These are phyloP conservation scores for Oryzias sinensis DNA, from an alignment of 2,797 vertebrate species.

Conservation along the genomic window DNA sequence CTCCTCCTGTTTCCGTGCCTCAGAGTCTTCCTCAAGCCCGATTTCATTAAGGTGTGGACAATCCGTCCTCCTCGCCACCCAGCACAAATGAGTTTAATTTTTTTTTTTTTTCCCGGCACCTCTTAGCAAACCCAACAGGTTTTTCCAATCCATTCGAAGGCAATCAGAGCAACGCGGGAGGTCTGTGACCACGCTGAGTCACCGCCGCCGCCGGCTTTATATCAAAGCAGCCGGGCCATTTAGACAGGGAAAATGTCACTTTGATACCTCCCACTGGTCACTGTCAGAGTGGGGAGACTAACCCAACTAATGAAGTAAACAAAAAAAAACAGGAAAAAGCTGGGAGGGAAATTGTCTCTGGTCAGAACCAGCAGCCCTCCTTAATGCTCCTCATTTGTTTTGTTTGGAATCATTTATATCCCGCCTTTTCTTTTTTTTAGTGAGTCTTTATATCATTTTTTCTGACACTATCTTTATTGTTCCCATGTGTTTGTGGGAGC, in stretches of 20 bases:
- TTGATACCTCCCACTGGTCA: slow-evolving; percentile 68
- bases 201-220: slow-evolving; percentile 43
- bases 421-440: slow-evolving; percentile 41
- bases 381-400: slow-evolving; percentile 23
- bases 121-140: slow-evolving; percentile 42
- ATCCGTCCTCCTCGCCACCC: slow-evolving; percentile 35
- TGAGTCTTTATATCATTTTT: slow-evolving; percentile 20
- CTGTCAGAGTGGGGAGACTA: slow-evolving; percentile 52
- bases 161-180: slow-evolving; percentile 59
- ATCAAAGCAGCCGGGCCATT: slow-evolving; percentile 56
- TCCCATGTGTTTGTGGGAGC: slow-evolving; percentile 35
- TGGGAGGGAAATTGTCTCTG: slow-evolving; percentile 42
- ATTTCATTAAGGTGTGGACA: slow-evolving; percentile 54
- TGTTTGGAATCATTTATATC: slow-evolving; percentile 13
- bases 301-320: slow-evolving; percentile 59
- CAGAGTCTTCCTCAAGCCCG: slow-evolving; percentile 40
- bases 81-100: slow-evolving; percentile 33
- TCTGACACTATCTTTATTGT: slow-evolving; percentile 1
- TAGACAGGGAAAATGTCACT: slow-evolving; percentile 66
- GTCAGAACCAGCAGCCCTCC: slow-evolving; percentile 19
- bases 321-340: slow-evolving; percentile 30
- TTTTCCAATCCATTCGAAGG: slow-evolving; percentile 45
- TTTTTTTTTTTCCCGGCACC: slow-evolving; percentile 30
- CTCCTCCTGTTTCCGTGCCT: slow-evolving; percentile 18
- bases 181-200: slow-evolving; percentile 46